Evolutionary conservation across 2,888 invertebrate species (phyloP), one percentile per base, ranked within the genome.

Genomic region (Trypoxylon attenuatum): DNA sequence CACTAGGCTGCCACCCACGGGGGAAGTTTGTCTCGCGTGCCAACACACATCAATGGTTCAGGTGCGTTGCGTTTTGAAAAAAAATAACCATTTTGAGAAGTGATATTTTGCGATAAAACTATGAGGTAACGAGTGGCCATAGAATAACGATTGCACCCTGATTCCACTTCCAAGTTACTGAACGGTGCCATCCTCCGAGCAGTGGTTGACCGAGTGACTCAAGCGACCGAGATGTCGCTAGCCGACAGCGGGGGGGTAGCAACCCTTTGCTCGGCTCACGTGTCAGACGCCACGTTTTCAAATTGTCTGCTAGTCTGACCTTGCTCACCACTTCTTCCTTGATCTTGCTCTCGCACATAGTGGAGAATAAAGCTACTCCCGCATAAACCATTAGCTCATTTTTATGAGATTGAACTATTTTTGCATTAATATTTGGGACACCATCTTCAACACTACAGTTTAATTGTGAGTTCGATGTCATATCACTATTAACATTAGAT

Each of bases 21-120:
- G 68, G 61, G 76, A 74, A 53, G 69, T 80, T 43, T 73, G 78
- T 70, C 71, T 78, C 59, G 77, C 74, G 71, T 78, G 81, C 51
- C 78, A 73, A 64, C 76, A 79, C 74, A 80, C 78, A 79, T 83
- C 84, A 82, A 85, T 85, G 85, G 73, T 84, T 80, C 84, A 84
- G 83, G 85, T 85, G 49, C 80, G 82, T 41, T 10, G 13, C n/a
- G n/a, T n/a, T n/a, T n/a, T n/a, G n/a, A n/a, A n/a, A n/a, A n/a
- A n/a, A n/a, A n/a, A n/a, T n/a, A n/a, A n/a, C n/a, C n/a, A n/a
- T n/a, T n/a, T n/a, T n/a, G n/a, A n/a, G n/a, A n/a, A n/a, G n/a
- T n/a, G n/a, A 25, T 8, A 25, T 10, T 22, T 3, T 25, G 18
- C 33, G 33, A n/a, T n/a, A n/a, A n/a, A n/a, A n/a, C n/a, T n/a